Evolutionary conservation across 2,797 vertebrate species (phyloP), one percentile per base, ranked within the genome.

Genomic region (Rhyacichthys aspro): DNA sequence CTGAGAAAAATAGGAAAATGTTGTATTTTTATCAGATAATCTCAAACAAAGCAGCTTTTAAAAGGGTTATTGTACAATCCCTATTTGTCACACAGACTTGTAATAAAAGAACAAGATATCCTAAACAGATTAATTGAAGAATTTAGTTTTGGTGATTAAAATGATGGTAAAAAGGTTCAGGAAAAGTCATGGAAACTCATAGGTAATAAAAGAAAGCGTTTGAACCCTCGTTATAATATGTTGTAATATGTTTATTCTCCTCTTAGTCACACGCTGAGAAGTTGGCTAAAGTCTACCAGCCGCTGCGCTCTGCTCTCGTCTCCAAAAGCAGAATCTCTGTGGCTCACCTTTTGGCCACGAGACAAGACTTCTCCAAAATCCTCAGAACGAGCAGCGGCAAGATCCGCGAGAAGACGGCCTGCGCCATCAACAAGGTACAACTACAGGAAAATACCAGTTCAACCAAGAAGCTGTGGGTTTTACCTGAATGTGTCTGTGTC

Each of bases 361-460:
- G 97, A 61, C 95, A 96, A 66, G 97, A 99, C 77, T 90, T 98
- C 71, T 98, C 97, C 57, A 98, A 97, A 83, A 98, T 99, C 66
- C 86, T 96, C 67, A 93, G 95, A 39, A 98, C 97, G 0, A 99
- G 97, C 87, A 98, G 96, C 0, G 96, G 97, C 7, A 94, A 89
- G 59, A 95, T 93, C 50, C 86, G 97, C 63, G 96, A 98, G 77
- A 99, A 96, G 86, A 95, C 95, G 4, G 94, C 94, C 0, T 99
- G 96, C 84, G 95, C 96, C 76, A 96, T 99, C 69, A 99, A 98
- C 83, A 99, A 99, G 95, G 97, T 98, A 63, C 14, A 1, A 11
- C 47, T 16, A 28, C 23, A 28, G 23, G 4, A 2, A 28, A 28
- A 5, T 28, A 28, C 7, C 7, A 28, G 19, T 12, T 46, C 17